phyloP scores from a whole-genome alignment of 2,113 vertebrate genomes.

The Pelodiscus sinensis region DNA sequence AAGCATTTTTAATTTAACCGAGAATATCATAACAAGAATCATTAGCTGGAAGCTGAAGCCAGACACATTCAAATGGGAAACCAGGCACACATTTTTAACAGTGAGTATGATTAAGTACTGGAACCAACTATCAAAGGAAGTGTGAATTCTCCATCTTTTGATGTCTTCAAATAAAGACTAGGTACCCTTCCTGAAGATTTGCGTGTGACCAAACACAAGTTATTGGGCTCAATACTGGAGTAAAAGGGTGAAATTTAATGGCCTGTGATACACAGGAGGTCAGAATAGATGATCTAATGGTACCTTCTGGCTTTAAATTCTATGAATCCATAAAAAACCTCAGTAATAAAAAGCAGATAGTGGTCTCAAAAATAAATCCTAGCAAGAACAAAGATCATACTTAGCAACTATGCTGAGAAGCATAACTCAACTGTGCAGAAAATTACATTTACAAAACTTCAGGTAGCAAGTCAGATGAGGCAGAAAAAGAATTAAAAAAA shows the following conservation, averaged over 20 bases:
- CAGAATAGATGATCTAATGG: slow-evolving; percentile 40
- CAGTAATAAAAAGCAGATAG: slow-evolving; percentile 50
- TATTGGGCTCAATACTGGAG: not conserved
- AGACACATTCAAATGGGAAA: not conserved
- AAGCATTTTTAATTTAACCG: not conserved
- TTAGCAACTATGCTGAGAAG: slow-evolving; percentile 32
- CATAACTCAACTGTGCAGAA: not conserved
- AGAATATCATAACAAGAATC: not conserved
- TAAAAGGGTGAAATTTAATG: slow-evolving; percentile 21
- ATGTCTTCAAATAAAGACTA: not conserved
- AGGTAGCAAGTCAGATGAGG: not conserved
- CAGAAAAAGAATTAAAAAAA: not conserved
- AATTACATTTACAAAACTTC: not conserved
- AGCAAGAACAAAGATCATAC: slow-evolving; percentile 25
- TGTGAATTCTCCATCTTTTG: not conserved
- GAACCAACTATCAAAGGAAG: slow-evolving; percentile 15
- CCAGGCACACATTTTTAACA: not conserved
- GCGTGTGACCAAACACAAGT: not conserved
- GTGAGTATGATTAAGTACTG: not conserved
- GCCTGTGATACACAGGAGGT: not conserved
- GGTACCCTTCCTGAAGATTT: slow-evolving; percentile 20
- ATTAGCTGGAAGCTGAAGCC: not conserved
- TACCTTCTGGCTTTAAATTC: not conserved
- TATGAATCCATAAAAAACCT: slow-evolving; percentile 5
- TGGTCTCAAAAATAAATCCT: not conserved